These are phyloP conservation scores for Ectropis crepuscularia DNA, from an alignment of 2,888 invertebrate species.

Conservation along the genomic window DNA sequence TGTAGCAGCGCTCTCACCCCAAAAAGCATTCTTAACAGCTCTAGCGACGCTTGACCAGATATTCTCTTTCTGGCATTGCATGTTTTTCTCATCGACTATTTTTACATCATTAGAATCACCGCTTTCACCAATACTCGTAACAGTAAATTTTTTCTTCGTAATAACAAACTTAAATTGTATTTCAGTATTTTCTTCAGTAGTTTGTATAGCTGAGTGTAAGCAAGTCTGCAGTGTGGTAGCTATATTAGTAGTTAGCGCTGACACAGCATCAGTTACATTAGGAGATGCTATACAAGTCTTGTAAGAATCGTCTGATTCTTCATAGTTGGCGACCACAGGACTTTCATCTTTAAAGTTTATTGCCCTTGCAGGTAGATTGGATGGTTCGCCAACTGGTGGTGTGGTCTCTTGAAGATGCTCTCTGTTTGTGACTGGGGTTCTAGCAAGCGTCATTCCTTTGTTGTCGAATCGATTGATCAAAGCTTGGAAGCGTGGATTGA, in stretches of 20 bases:
- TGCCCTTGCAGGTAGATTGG: constrained; percentile 69
- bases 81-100: constrained; percentile 50
- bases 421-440: constrained; percentile 63
- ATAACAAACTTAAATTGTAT: constrained; percentile 80
- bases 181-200: constrained; percentile 74
- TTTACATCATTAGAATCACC: constrained; percentile 25
- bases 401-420: constrained; percentile 66
- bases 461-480: constrained; percentile 76
- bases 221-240: constrained; percentile 74
- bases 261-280: constrained; percentile 63
- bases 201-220: constrained; percentile 64
- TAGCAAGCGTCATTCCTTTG: constrained; percentile 62
- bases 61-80: constrained; percentile 67
- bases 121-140: constrained; percentile 62
- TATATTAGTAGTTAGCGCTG: constrained; percentile 69
- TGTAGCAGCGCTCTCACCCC: constrained; percentile 64
- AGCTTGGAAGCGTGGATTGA: constrained; percentile 78
- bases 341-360: constrained; percentile 80
- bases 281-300: constrained; percentile 70
- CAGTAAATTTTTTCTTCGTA: constrained; percentile 72
- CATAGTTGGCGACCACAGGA: constrained; percentile 56
- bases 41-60: constrained; percentile 76
- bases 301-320: constrained; percentile 72
- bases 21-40: constrained; percentile 77
- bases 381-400: constrained; percentile 67